phyloP scores from a whole-genome alignment of 1,140 invertebrate genomes.

The Pararge aegeria region DNA sequence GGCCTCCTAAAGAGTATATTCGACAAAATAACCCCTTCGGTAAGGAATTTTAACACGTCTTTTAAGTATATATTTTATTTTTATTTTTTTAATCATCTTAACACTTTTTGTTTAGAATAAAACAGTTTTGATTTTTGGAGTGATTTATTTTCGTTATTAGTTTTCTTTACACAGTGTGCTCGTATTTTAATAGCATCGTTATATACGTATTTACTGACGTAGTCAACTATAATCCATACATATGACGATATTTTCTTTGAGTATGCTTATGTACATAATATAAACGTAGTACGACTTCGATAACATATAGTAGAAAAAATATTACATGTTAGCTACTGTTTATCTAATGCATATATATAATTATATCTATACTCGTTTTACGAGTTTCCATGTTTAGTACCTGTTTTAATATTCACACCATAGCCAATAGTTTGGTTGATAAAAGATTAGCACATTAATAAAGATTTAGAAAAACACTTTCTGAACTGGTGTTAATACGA shows the following conservation, averaged over 20 bases:
- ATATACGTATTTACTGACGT: slow-evolving; percentile 61
- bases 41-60: slow-evolving; percentile 80
- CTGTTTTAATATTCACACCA: slow-evolving; percentile 17
- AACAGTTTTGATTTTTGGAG: slow-evolving; percentile 56
- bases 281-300: slow-evolving; percentile 56
- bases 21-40: slow-evolving; percentile 81
- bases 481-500: not conserved
- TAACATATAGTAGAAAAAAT: slow-evolving; percentile 50
- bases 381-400: slow-evolving; percentile 12
- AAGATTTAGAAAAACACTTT: slow-evolving; percentile 4
- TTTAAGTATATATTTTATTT: slow-evolving; percentile 58
- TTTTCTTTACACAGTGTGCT: slow-evolving; percentile 70
- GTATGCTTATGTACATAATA: slow-evolving; percentile 69
- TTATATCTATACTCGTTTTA: slow-evolving; percentile 13
- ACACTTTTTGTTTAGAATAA: slow-evolving; percentile 62
- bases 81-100: slow-evolving; percentile 50
- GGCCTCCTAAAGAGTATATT: slow-evolving; percentile 81
- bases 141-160: slow-evolving; percentile 61
- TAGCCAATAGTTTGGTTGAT: slow-evolving; percentile 19
- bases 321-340: slow-evolving; percentile 46
- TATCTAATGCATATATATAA: slow-evolving; percentile 21
- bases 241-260: slow-evolving; percentile 61
- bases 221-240: slow-evolving; percentile 65
- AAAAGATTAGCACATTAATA: slow-evolving; percentile 7
- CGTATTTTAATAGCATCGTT: slow-evolving; percentile 65